These are phyloP conservation scores for Epicampocera succincta DNA, from an alignment of 2,888 invertebrate species.

Conservation along the genomic window DNA sequence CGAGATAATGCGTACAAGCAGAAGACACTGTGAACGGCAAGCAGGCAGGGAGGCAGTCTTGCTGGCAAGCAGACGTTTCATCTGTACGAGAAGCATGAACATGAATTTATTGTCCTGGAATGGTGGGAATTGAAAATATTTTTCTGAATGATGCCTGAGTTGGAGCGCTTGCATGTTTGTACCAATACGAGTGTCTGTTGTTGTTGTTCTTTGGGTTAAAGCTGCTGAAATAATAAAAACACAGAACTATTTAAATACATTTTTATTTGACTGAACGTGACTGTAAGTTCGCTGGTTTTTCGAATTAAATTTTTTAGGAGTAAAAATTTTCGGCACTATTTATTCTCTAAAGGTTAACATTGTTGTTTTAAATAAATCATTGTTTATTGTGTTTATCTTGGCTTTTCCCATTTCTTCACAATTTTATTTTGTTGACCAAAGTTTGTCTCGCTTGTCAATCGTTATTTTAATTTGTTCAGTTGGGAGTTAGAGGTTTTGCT, in stretches of 20 bases:
- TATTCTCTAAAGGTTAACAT: conserved; percentile 33
- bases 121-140: conserved; percentile 6
- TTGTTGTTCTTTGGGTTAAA: conserved; percentile 5
- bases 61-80: background rate
- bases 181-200: conserved; percentile 17
- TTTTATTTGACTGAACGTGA: conserved; percentile 25
- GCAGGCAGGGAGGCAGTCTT: background rate
- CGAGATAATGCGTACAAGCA: conserved; percentile 16
- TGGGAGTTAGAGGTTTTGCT: background rate
- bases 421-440: conserved; percentile 20
- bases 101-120: conserved; percentile 15
- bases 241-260: conserved; percentile 34
- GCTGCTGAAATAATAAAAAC: conserved; percentile 28
- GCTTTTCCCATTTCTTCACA: background rate
- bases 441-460: conserved; percentile 31
- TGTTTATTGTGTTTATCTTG: background rate
- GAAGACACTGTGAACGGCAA: background rate
- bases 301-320: background rate
- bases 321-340: background rate
- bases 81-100: background rate
- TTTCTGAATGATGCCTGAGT: conserved; percentile 8
- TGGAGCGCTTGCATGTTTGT: conserved; percentile 4
- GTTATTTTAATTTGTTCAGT: conserved; percentile 8
- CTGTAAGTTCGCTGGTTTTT: background rate
- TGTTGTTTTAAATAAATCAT: conserved; percentile 21